A percentile compares a stretch with the other conserved stretches of the same genome.
Conservation (phyloP, 2,797 vertebrate genomes). For the Sylvilagus floridanus region DNA sequence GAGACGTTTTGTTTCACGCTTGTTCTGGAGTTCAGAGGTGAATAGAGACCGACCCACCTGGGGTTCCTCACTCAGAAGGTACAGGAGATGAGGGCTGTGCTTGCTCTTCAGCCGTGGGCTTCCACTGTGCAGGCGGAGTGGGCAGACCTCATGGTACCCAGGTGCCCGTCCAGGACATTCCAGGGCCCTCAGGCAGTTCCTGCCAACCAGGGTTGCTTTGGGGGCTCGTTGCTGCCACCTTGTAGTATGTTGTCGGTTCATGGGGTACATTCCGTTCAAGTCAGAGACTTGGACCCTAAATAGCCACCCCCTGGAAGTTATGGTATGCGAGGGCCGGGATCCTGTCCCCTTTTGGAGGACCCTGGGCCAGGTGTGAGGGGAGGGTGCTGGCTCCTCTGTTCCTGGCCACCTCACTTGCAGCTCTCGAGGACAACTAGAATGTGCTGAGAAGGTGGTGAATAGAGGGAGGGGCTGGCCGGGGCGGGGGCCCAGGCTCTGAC, state of each 20-base stretch:
- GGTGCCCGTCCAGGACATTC: background rate
- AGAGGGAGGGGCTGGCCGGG: background rate
- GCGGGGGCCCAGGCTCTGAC: no score
- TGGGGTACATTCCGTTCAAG: background rate
- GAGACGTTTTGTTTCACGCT: conserved; percentile 39
- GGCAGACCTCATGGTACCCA: background rate
- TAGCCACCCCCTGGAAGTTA: background rate
- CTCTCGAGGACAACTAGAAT: background rate
- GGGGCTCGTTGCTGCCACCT: background rate
- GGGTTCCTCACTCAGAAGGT: background rate
- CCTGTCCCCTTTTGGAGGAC: fast-evolving
- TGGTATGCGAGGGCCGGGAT: background rate
- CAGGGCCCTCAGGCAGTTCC: background rate
- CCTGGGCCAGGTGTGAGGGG: background rate
- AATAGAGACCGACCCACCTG: conserved; percentile 4
- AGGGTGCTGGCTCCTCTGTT: fast-evolving
- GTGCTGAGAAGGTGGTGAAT: background rate
- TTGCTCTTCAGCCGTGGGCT: background rate
- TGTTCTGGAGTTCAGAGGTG: conserved; percentile 32
- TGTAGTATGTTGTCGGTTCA: fast-evolving
- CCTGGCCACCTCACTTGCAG: background rate
- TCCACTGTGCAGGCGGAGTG: background rate
- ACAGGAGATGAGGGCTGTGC: conserved; percentile 15
- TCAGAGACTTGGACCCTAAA: background rate
- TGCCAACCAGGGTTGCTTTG: fast-evolving